Evolutionary conservation across 2,888 invertebrate genomes (phyloP).

Genomic region (Agrotis puta): DNA sequence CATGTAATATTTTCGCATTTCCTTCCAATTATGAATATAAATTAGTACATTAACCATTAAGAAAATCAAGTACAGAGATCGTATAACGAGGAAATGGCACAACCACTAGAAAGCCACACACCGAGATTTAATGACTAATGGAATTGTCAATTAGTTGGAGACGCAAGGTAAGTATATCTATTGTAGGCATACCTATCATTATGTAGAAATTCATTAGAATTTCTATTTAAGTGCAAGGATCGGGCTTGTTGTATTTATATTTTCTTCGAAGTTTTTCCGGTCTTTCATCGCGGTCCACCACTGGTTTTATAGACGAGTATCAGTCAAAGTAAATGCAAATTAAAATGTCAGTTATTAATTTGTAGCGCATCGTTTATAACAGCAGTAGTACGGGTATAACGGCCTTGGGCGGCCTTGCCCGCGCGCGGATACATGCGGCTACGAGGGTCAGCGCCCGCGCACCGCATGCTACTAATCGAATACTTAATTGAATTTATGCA

Average conservation of each 20-base stretch:
- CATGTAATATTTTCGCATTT: slow-evolving; percentile 3
- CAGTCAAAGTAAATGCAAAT: slow-evolving; percentile 34
- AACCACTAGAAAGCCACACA: slow-evolving; percentile 40
- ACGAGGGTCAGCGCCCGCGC: slow-evolving; percentile 74
- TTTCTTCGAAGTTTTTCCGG: neutral
- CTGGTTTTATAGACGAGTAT: neutral
- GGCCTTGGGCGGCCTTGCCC: slow-evolving; percentile 89
- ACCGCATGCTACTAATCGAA: slow-evolving; percentile 70
- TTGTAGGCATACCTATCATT: slow-evolving; percentile 4
- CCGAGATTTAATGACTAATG: slow-evolving; percentile 53
- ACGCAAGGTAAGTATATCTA: slow-evolving; percentile 3
- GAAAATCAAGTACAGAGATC: slow-evolving; percentile 34
- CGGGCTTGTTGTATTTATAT: slow-evolving; percentile 9
- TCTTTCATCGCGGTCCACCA: neutral
- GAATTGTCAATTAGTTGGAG: slow-evolving; percentile 48
- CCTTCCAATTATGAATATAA: slow-evolving; percentile 7
- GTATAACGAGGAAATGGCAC: slow-evolving; percentile 45
- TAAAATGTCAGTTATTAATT: slow-evolving; percentile 55
- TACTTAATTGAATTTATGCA: slow-evolving; percentile 68
- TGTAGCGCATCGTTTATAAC: slow-evolving; percentile 51
- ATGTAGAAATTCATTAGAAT: slow-evolving; percentile 22
- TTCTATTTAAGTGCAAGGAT: slow-evolving; percentile 21
- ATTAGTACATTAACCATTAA: slow-evolving; percentile 20
- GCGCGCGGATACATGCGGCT: slow-evolving; percentile 68
- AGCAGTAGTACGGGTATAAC: slow-evolving; percentile 75